A percentile compares a stretch with the other conserved stretches of the same genome.
Evolutionary conservation across 37 sponge, comb jelly and placozoan species (phyloP).

Genomic region (Aphrocallistes beatrix): DNA sequence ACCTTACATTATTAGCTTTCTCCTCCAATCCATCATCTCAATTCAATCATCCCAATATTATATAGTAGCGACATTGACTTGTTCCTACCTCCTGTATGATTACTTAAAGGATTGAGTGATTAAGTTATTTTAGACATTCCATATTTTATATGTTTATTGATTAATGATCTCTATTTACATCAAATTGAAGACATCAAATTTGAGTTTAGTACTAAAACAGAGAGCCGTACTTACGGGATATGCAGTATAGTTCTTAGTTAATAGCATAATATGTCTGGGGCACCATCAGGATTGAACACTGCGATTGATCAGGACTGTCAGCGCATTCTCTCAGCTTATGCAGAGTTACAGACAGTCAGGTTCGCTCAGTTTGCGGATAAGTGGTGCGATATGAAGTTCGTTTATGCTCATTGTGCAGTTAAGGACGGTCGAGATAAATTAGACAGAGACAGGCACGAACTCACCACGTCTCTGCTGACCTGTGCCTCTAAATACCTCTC

Average conservation of each 20-base stretch:
- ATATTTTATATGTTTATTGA: too few species aligned
- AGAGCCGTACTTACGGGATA: too few species aligned
- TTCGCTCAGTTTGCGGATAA: not conserved
- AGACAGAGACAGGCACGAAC: not conserved
- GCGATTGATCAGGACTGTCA: constrained; percentile 10
- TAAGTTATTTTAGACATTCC: too few species aligned
- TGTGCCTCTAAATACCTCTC: constrained; percentile 10
- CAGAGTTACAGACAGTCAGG: not conserved
- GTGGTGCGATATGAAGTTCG: not conserved
- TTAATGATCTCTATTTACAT: too few species aligned
- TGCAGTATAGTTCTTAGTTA: not conserved
- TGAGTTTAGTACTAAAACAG: too few species aligned
- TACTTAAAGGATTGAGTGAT: too few species aligned
- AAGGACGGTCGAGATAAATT: not conserved
- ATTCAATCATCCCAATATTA: not conserved
- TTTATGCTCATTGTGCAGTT: not conserved
- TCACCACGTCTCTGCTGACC: not conserved
- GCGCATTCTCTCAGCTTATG: not conserved
- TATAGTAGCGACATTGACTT: too few species aligned
- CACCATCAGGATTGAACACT: not conserved
- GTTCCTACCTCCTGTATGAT: too few species aligned
- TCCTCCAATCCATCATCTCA: not conserved
- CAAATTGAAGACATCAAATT: too few species aligned
- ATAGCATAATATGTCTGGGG: not conserved
- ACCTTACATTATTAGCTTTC: not conserved